phyloP scores from a whole-genome alignment of 1,140 invertebrate genomes.

The Gryllus bimaculatus region DNA sequence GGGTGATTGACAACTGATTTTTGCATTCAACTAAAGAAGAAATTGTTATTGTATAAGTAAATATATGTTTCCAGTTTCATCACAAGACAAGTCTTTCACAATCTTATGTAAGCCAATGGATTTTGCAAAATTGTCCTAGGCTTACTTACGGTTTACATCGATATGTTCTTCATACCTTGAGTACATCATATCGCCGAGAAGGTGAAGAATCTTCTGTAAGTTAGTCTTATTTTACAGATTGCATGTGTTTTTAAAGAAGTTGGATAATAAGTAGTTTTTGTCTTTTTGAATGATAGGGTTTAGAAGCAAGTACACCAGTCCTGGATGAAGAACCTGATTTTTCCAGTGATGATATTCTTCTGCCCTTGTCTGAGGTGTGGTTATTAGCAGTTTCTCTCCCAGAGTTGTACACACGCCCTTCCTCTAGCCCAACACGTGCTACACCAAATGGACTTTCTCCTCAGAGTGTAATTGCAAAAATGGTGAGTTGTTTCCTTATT shows the following conservation, averaged over 20 bases:
- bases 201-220: background rate
- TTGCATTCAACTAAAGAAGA: background rate
- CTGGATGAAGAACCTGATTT: constrained; percentile 36
- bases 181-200: constrained; percentile 55
- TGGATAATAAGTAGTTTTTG: too few relatives aligned
- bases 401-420: constrained; percentile 53
- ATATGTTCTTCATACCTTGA: constrained; percentile 63
- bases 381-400: constrained; percentile 63
- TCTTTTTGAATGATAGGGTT: constrained; percentile 29
- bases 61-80: constrained; percentile 49
- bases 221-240: background rate
- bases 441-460: constrained; percentile 35
- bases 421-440: constrained; percentile 31
- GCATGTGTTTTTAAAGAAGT: too few relatives aligned
- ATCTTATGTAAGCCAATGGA: constrained; percentile 68
- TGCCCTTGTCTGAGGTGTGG: constrained; percentile 69
- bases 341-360: constrained; percentile 33
- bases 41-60: background rate
- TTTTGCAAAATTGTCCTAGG: constrained; percentile 62
- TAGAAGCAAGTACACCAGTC: constrained; percentile 65
- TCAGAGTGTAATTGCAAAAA: constrained; percentile 49
- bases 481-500: constrained; percentile 34
- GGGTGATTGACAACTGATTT: background rate
- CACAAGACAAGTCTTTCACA: constrained; percentile 60
- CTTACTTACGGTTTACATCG: constrained; percentile 67